Percentiles rank a stretch among this genome's conserved stretches.
phyloP scores from a whole-genome alignment of 1,140 invertebrate genomes.

The Telenomus remus region DNA sequence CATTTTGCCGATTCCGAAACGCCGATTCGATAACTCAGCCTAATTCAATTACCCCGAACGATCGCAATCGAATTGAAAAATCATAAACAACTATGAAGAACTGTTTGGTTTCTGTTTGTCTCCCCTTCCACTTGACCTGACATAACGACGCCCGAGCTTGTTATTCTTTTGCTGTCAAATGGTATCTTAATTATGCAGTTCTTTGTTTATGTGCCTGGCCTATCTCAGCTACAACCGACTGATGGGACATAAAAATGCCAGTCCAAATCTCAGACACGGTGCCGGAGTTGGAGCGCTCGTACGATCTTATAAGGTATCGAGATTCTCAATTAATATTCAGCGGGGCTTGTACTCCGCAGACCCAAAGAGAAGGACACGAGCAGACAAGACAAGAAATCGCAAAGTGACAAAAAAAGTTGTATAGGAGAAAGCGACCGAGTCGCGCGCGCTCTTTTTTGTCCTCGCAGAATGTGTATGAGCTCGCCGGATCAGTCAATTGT shows the following conservation, averaged over 20 bases:
- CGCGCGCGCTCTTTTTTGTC: slow-evolving; percentile 35
- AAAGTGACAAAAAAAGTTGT: slow-evolving; percentile 18
- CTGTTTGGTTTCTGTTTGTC: neutral
- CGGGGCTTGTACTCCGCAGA: slow-evolving; percentile 24
- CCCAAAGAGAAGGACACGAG: slow-evolving; percentile 26
- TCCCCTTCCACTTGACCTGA: neutral
- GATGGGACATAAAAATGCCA: slow-evolving; percentile 52
- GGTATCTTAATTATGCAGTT: slow-evolving; percentile 52
- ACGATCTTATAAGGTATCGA: slow-evolving; percentile 49
- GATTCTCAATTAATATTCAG: slow-evolving; percentile 51
- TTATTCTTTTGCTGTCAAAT: slow-evolving; percentile 41
- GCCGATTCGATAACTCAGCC: slow-evolving; percentile 16
- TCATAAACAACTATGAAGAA: slow-evolving; percentile 28
- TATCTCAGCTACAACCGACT: slow-evolving; percentile 50
- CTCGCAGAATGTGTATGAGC: slow-evolving; percentile 1
- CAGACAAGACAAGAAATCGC: slow-evolving; percentile 10
- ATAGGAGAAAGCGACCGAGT: slow-evolving; percentile 34
- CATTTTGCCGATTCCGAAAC: slow-evolving; percentile 17
- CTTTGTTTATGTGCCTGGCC: slow-evolving; percentile 46
- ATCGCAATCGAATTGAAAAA: slow-evolving; percentile 1
- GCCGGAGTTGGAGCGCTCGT: slow-evolving; percentile 11
- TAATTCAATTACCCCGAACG: slow-evolving; percentile 29
- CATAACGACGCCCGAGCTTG: slow-evolving; percentile 3
- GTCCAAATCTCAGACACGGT: slow-evolving; percentile 40
- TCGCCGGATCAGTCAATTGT: slow-evolving; percentile 40